These are phyloP conservation scores for Papilio glaucus DNA, from an alignment of 1,140 invertebrate species.

Conservation along the genomic window DNA sequence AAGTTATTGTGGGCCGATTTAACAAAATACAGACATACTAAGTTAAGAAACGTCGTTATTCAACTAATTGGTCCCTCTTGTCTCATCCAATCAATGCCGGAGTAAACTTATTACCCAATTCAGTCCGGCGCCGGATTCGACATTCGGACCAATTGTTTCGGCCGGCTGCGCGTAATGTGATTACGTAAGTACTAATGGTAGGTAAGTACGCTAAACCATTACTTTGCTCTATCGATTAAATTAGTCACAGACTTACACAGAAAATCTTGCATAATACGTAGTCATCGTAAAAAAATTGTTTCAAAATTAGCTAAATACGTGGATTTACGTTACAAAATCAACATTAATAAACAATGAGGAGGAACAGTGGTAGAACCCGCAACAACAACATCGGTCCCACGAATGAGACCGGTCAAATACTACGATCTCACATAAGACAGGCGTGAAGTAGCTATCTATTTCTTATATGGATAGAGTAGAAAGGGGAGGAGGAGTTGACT, in stretches of 20 bases:
- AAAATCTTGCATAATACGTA: not conserved
- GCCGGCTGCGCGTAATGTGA: conserved; percentile 21
- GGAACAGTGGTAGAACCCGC: no score
- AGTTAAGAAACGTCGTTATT: not conserved
- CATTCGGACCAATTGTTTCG: conserved; percentile 28
- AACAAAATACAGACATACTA: not conserved
- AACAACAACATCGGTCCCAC: no score
- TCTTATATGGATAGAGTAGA: no score
- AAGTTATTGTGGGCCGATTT: not conserved
- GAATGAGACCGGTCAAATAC: no score
- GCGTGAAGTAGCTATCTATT: no score
- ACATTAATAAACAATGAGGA: no score
- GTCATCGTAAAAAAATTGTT: not conserved
- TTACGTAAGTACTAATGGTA: conserved; percentile 14
- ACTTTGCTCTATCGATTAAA: not conserved
- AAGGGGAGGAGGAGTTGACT: no score
- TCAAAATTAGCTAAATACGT: no score
- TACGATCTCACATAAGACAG: no score
- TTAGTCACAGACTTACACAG: not conserved
- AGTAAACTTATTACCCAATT: conserved; percentile 31
- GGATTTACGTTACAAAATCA: no score
- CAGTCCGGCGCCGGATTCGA: conserved; percentile 18
- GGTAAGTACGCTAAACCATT: not conserved
- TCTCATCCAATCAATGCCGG: conserved; percentile 35
- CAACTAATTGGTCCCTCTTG: conserved; percentile 26